Evolutionary conservation across 2,113 vertebrate genomes (phyloP).

Genomic region (Procavia capensis): DNA sequence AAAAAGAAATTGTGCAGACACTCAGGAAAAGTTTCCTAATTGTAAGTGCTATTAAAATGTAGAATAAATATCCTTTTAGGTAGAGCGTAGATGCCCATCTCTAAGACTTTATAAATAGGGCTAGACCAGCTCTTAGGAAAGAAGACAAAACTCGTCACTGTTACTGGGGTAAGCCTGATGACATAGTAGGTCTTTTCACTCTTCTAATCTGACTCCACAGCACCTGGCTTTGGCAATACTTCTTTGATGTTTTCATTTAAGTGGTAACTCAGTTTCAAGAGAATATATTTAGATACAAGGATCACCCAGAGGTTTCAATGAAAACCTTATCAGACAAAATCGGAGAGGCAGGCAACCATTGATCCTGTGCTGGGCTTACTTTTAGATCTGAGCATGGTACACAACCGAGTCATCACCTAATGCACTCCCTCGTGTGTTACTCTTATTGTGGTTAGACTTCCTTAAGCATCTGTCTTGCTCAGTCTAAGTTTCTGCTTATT

Average conservation of each 20-base stretch:
- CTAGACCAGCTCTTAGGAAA: not conserved
- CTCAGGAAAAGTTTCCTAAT: slow-evolving; percentile 54
- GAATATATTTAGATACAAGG: not conserved
- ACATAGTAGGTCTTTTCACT: not conserved
- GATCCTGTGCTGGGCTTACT: not conserved
- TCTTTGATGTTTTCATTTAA: slow-evolving; percentile 48
- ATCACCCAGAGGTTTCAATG: not conserved
- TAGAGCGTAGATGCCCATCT: not conserved
- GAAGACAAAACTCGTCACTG: slow-evolving; percentile 9
- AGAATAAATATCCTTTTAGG: slow-evolving; percentile 25
- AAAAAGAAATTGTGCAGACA: slow-evolving; percentile 38
- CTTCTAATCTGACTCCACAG: too few relatives aligned
- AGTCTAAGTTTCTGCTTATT: not conserved
- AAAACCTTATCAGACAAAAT: not conserved
- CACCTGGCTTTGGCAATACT: not conserved
- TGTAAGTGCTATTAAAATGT: slow-evolving; percentile 43
- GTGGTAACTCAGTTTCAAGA: slow-evolving; percentile 29
- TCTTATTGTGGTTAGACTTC: not conserved
- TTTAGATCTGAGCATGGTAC: not conserved
- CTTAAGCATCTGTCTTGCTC: not conserved
- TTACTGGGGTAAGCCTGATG: not conserved
- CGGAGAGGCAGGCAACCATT: not conserved
- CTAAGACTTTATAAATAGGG: slow-evolving; percentile 19
- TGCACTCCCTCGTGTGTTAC: not conserved
- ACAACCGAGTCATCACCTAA: not conserved